phyloP scores from a whole-genome alignment of 2,797 vertebrate genomes.

The Enteromius fasciolatus region DNA sequence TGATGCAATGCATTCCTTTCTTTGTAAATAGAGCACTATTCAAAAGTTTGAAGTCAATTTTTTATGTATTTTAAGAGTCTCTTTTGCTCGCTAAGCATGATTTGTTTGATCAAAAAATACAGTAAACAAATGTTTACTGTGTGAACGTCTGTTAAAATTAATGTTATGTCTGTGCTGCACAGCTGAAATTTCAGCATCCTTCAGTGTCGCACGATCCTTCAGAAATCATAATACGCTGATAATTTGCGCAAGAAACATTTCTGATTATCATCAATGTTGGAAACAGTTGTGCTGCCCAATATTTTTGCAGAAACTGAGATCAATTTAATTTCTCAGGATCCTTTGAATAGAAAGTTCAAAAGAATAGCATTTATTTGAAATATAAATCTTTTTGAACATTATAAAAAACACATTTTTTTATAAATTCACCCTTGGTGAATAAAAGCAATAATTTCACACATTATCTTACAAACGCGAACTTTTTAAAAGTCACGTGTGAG shows the following conservation, averaged over 20 bases:
- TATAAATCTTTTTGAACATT: not conserved
- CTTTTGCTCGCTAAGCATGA: not conserved
- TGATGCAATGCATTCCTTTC: not conserved
- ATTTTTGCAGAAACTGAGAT: not conserved
- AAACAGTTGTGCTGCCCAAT: not conserved
- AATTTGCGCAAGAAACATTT: not conserved
- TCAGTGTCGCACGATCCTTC: not conserved
- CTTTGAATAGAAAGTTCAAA: not conserved
- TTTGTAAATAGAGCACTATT: not conserved
- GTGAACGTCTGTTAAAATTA: not conserved
- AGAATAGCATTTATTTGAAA: not conserved
- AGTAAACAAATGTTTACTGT: not conserved
- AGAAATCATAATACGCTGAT: not conserved
- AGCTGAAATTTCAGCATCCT: not conserved
- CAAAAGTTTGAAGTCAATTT: not conserved
- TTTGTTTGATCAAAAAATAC: not conserved
- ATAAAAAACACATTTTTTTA: not conserved
- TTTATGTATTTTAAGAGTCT: not conserved
- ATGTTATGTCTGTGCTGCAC: not conserved
- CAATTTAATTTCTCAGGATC: not conserved
- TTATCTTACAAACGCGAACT: no score
- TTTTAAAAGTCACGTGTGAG: not conserved
- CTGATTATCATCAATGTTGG: not conserved
- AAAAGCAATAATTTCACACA: not conserved
- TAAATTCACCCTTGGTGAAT: not conserved